Percentiles rank a stretch among this genome's conserved stretches.
Evolutionary conservation across 2,113 vertebrate species (phyloP).

Genomic region (Spea multiplicata): DNA sequence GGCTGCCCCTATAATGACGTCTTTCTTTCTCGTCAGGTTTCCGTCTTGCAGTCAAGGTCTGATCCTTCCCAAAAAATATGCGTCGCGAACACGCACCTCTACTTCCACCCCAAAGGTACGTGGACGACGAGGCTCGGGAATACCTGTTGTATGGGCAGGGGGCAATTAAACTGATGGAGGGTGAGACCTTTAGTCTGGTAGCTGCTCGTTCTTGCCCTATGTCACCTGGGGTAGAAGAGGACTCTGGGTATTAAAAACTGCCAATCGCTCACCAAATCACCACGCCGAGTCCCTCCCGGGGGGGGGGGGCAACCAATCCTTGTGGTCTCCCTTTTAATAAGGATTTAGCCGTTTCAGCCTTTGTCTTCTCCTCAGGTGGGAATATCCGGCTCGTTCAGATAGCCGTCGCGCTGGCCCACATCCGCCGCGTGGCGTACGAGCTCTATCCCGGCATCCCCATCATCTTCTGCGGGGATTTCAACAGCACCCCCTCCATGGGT

Average conservation of each 20-base stretch:
- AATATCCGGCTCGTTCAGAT: constrained; percentile 89
- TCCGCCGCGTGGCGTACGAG: constrained; percentile 71
- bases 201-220: too few species aligned
- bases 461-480: constrained; percentile 91
- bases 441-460: constrained; percentile 74
- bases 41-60: constrained; percentile 75
- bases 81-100: constrained; percentile 93
- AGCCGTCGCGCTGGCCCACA: constrained; percentile 78
- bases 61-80: constrained; percentile 79
- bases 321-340: too few species aligned
- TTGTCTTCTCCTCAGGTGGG: constrained; percentile 69
- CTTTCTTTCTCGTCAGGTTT: constrained; percentile 67
- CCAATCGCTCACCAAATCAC: too few species aligned
- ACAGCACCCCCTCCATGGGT: constrained; percentile 82
- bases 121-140: too few species aligned
- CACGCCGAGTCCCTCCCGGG: too few species aligned
- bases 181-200: too few species aligned
- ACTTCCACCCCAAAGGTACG: constrained; percentile 95
- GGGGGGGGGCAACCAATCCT: too few species aligned
- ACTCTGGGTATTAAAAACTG: too few species aligned
- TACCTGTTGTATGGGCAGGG: too few species aligned
- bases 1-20: too few species aligned
- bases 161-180: too few species aligned
- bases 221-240: too few species aligned
- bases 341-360: background rate